Evolutionary conservation across 2,113 vertebrate species (phyloP).

Genomic region (Dinomys branickii): DNA sequence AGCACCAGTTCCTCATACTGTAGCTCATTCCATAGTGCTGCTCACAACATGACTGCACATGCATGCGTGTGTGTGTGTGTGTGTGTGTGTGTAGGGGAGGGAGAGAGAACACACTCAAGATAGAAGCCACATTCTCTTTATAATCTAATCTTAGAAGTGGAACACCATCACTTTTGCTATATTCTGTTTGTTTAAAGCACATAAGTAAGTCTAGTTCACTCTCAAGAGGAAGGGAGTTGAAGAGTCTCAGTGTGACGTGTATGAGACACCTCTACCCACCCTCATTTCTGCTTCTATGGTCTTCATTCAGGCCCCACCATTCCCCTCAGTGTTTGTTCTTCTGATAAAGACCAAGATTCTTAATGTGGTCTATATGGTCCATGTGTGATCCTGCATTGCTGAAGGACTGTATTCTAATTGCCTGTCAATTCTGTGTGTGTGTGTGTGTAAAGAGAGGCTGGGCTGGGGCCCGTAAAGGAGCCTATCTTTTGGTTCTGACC

Average conservation of each 20-base stretch:
- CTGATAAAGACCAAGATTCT: background rate
- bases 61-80: background rate
- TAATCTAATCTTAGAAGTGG: background rate
- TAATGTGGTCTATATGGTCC: background rate
- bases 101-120: background rate
- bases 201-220: background rate
- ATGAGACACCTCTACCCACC: background rate
- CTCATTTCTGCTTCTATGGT: background rate
- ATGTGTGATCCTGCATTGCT: background rate
- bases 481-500: background rate
- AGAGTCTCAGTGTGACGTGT: background rate
- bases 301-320: background rate
- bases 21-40: background rate
- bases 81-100: background rate
- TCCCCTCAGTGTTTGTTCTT: background rate
- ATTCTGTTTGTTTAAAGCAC: conserved; percentile 18
- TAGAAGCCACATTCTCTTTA: background rate
- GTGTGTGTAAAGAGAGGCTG: background rate
- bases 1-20: background rate
- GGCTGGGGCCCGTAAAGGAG: background rate
- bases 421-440: background rate
- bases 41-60: background rate
- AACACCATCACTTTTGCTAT: background rate
- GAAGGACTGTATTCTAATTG: background rate
- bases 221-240: background rate